These are phyloP conservation scores for Cataglyphis cursor DNA, from an alignment of 2,888 invertebrate genomes.

Conservation along the genomic window DNA sequence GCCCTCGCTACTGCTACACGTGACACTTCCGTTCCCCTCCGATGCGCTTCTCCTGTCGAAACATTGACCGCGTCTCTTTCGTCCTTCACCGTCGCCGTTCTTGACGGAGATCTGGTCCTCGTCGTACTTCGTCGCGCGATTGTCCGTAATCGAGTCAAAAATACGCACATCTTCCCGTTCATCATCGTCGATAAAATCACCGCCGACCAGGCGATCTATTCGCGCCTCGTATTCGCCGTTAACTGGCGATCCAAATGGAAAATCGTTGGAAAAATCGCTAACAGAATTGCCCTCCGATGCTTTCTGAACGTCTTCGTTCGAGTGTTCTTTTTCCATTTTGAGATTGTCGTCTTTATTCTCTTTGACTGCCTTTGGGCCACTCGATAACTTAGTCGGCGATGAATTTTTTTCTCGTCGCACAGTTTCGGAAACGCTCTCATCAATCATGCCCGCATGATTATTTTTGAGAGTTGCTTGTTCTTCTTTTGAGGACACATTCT, in stretches of 20 bases:
- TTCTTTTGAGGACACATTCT: not conserved
- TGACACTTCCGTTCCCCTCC: slow-evolving; percentile 58
- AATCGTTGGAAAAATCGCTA: slow-evolving; percentile 13
- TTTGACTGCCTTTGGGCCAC: slow-evolving; percentile 55
- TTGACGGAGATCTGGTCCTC: slow-evolving; percentile 17
- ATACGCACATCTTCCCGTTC: slow-evolving; percentile 35
- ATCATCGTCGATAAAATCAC: slow-evolving; percentile 5
- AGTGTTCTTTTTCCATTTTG: not conserved
- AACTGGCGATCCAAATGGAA: slow-evolving; percentile 55
- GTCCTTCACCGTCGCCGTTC: slow-evolving; percentile 52
- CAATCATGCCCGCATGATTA: not conserved
- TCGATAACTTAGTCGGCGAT: slow-evolving; percentile 79
- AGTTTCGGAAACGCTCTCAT: slow-evolving; percentile 67
- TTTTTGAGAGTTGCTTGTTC: not conserved
- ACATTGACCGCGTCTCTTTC: slow-evolving; percentile 58
- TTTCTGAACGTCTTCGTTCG: not conserved
- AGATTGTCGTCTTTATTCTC: slow-evolving; percentile 1
- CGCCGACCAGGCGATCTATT: not conserved
- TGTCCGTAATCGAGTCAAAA: slow-evolving; percentile 7
- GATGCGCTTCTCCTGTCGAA: slow-evolving; percentile 50
- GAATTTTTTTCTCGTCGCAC: slow-evolving; percentile 79
- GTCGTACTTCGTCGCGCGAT: slow-evolving; percentile 15
- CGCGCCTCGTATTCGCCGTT: slow-evolving; percentile 9
- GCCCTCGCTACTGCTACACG: slow-evolving; percentile 68
- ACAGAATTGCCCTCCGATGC: not conserved